Conservation (phyloP, 2,113 vertebrate genomes). For the Catharus minimus region DNA sequence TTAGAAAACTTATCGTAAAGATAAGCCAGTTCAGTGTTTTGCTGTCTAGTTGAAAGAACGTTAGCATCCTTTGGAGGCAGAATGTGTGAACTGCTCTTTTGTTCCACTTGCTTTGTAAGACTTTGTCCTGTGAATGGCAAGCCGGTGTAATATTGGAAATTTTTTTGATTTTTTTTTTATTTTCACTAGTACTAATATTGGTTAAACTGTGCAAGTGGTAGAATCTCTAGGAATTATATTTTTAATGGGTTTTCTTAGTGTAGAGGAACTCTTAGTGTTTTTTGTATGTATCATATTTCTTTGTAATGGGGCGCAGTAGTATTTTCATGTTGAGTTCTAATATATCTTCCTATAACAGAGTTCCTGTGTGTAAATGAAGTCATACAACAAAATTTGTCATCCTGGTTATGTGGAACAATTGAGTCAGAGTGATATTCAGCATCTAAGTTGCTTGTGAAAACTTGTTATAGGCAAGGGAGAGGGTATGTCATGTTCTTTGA, state of each 20-base stretch:
- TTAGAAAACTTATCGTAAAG: background rate
- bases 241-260: background rate
- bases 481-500: background rate
- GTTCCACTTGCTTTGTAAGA: background rate
- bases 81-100: background rate
- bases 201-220: background rate
- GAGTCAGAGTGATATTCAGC: background rate
- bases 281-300: background rate
- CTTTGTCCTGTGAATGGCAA: background rate
- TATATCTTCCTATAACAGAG: background rate
- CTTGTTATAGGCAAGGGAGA: background rate
- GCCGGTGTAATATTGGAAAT: background rate
- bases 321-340: background rate
- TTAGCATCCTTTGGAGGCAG: constrained; percentile 2
- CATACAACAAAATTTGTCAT: background rate
- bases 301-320: background rate
- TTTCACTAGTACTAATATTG: background rate
- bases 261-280: background rate
- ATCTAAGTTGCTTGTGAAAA: background rate
- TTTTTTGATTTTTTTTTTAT: background rate
- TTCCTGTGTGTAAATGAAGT: background rate
- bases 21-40: background rate
- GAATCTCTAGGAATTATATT: background rate
- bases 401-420: background rate
- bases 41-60: background rate